Evolutionary conservation across 23 tunicate species (phyloP), one percentile per base, ranked within the genome.

Genomic region (Halocynthia roretzi): DNA sequence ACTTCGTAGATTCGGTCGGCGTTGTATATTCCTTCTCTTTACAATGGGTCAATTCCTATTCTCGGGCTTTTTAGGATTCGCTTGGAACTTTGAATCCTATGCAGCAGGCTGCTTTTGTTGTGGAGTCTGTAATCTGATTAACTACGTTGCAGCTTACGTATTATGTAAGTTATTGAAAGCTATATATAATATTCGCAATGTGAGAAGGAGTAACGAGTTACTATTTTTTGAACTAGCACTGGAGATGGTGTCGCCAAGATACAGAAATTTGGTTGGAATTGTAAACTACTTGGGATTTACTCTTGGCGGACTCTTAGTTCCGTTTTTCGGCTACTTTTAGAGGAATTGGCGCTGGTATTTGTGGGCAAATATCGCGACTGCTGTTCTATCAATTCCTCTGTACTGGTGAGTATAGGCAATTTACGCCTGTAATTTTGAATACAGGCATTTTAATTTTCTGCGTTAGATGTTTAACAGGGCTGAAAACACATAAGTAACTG

Each of bases 141-240:
- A 80, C 67, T 80, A 54, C 70, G 56, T 80, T 18, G 20, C 75
- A 5, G 76, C 75, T 6, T 80, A 54, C 56, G 83, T 80, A 8
- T 56, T 68, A 7, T 76, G 83, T 80, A 80, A 80, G 44, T 31
- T 31, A 31, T 31, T 31, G 4, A 31, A 31, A 4, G 44, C 44
- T 31, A 31, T 31, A 0, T 31, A 31, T 0, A 31, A 31, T 31
- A 31, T 1, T 31, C 4, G 44, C 44, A 0, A 4, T 31, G 44
- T 31, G 44, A 1, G 4, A 31, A 31, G 44, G 44, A 31, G 1
- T 4, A 4, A 31, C 44, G 44, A 0, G 44, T 31, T 31, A 31
- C 1, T 31, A 31, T 31, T 31, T 31, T 31, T 31, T 31, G 44
- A 31, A 31, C 44, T 31, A 31, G 44, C 44, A 4, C 44, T 31